A percentile compares a stretch with the other conserved stretches of the same genome.
Conservation (phyloP, 2,888 invertebrate species). For the Lepidocyrtinus sp. region DNA sequence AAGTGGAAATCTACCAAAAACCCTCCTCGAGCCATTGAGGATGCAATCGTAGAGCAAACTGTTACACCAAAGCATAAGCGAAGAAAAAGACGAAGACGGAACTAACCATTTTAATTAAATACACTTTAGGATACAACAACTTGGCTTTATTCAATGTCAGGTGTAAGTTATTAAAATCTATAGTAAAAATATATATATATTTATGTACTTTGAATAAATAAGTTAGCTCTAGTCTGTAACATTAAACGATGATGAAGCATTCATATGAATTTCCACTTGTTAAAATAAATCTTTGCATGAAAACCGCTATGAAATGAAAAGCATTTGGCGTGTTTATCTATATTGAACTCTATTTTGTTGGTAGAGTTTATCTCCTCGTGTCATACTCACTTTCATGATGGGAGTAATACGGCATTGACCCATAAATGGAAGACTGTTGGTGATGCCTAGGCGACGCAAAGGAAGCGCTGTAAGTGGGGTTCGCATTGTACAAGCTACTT, state of each 20-base stretch:
- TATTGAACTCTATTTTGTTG: neutral
- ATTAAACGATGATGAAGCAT: slow-evolving; percentile 10
- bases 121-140: neutral
- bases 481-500: slow-evolving; percentile 61
- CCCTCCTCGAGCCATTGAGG: neutral
- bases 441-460: slow-evolving; percentile 52
- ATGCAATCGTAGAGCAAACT: neutral
- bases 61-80: neutral
- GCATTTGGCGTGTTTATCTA: neutral
- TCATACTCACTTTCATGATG: slow-evolving; percentile 68
- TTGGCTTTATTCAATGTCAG: slow-evolving; percentile 6
- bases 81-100: neutral
- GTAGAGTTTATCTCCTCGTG: slow-evolving; percentile 54
- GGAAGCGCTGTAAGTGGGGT: slow-evolving; percentile 54
- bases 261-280: slow-evolving; percentile 3
- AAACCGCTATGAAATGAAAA: slow-evolving; percentile 2
- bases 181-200: slow-evolving; percentile 3
- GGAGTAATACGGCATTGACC: slow-evolving; percentile 67
- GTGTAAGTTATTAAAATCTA: neutral
- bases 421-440: slow-evolving; percentile 63
- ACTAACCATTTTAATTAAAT: too few species aligned
- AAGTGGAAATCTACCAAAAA: neutral
- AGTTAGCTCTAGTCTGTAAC: neutral
- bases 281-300: slow-evolving; percentile 13
- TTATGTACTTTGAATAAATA: neutral